These are phyloP conservation scores for Clarias laeviceps DNA, from an alignment of 2,797 vertebrate species.

Conservation along the genomic window DNA sequence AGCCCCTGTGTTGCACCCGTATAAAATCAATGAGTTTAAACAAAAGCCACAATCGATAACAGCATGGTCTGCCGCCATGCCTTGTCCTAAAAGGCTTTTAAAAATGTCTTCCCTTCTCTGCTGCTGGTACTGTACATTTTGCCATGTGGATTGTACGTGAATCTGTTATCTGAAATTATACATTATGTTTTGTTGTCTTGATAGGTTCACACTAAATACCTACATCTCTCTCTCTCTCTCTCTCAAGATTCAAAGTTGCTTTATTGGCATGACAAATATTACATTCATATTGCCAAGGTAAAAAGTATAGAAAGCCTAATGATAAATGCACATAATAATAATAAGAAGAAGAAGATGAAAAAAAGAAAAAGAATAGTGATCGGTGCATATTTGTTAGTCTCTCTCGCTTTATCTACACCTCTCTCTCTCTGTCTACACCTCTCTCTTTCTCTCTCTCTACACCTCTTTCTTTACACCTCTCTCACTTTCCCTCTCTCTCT, in stretches of 20 bases:
- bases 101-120: not conserved
- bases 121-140: not conserved
- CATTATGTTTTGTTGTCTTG: not conserved
- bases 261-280: no score
- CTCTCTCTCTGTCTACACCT: no score
- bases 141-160: not conserved
- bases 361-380: no score
- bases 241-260: not conserved
- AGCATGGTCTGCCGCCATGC: not conserved
- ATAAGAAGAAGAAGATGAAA: no score
- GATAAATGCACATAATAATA: no score
- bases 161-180: not conserved
- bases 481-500: no score
- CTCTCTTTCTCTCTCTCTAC: no score
- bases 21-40: constrained; percentile 40
- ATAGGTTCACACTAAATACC: not conserved
- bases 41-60: constrained; percentile 35
- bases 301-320: no score
- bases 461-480: no score
- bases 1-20: constrained; percentile 6
- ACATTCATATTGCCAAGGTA: no score
- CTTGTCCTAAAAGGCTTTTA: constrained; percentile 19
- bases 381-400: not conserved
- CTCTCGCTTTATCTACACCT: no score
- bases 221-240: not conserved